A percentile compares a stretch with the other conserved stretches of the same genome.
Conservation (phyloP, 2,797 vertebrate species). For the Sarcoramphus papa region DNA sequence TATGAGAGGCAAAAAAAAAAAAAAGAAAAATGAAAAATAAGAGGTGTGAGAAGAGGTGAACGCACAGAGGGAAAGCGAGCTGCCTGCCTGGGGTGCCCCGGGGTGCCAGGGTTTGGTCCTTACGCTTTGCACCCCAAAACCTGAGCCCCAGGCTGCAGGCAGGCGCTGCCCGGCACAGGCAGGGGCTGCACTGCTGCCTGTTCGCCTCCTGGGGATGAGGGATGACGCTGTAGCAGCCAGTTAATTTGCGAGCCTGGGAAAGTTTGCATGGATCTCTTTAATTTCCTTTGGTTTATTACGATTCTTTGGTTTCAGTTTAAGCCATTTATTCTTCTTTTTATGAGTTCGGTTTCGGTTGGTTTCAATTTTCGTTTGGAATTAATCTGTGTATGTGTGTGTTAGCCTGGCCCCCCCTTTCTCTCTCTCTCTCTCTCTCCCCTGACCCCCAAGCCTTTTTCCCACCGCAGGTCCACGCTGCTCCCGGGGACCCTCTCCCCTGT, state of each 20-base stretch:
- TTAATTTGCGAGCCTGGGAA: conserved; percentile 78
- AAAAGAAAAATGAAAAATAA: not conserved
- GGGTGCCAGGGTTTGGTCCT: not conserved
- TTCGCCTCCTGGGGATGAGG: not conserved
- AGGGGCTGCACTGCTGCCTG: not conserved
- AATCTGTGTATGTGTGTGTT: conserved; percentile 69
- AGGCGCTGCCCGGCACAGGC: not conserved
- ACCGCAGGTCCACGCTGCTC: conserved; percentile 21
- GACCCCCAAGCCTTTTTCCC: conserved; percentile 13
- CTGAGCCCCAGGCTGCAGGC: not conserved
- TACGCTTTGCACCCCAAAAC: not conserved
- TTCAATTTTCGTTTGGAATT: conserved; percentile 63
- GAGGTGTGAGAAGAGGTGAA: not conserved
- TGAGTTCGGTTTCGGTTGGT: conserved; percentile 72
- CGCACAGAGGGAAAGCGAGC: not conserved
- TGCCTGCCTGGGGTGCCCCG: conserved; percentile 26
- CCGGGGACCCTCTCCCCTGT: not conserved
- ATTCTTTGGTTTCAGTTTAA: conserved; percentile 60
- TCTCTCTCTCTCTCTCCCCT: conserved; percentile 23
- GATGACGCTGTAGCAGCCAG: conserved; percentile 24
- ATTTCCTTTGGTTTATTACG: conserved; percentile 68
- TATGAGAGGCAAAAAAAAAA: not conserved
- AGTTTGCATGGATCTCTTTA: conserved; percentile 91
- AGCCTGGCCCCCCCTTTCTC: conserved; percentile 61
- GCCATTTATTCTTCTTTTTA: conserved; percentile 73